Base-by-base conservation (phyloP, 1,140 invertebrate species). In the Drosophila equinoxialis region DNA sequence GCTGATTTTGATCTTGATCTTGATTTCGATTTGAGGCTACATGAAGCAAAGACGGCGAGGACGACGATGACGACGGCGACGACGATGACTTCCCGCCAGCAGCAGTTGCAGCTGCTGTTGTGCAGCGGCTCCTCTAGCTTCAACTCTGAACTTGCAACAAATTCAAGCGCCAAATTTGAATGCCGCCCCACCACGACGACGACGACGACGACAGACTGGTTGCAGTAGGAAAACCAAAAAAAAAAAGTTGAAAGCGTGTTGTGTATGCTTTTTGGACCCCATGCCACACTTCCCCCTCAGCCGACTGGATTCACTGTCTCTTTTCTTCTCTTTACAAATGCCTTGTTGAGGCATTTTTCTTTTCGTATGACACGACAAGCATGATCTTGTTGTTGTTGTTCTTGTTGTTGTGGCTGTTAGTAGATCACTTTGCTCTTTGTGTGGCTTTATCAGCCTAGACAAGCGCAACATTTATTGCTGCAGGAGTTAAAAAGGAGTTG, bases 311-410 rank as follows among this genome's bases (percentile, higher is more conserved):
- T 30, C 67, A 63, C 6, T n/a, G 17, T 51, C 14, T 20, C 20
- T 23, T 20, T 51, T 39, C 37, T 23, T 2, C 45, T 23, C 17
- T 11, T 1, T 30, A 30, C 30, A 5, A 30, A 30, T 3, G 30
- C 30, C 72, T 68, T 62, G 68, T 78, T 86, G 81, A 75, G 68
- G 71, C 58, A 80, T 86, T 81, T 86, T 90, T 77, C 85, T 78
- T 82, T 84, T 85, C 90, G 90, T 81, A 87, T 91, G 86, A 91
- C 90, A 91, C 90, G 90, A 91, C 85, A 82, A 91, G 90, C 90
- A 91, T 91, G 90, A 85, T 90, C 83, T 87, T 69, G 77, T 86
- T 86, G 82, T 69, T 70, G 81, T 72, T 71, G 73, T 64, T 70
- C 75, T 64, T 66, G 70, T 55, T 61, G 71, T 65, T 71, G 66